Evolutionary conservation across 2,888 invertebrate species (phyloP), one percentile per base, ranked within the genome.

Genomic region (Cryptocephalus primarius): DNA sequence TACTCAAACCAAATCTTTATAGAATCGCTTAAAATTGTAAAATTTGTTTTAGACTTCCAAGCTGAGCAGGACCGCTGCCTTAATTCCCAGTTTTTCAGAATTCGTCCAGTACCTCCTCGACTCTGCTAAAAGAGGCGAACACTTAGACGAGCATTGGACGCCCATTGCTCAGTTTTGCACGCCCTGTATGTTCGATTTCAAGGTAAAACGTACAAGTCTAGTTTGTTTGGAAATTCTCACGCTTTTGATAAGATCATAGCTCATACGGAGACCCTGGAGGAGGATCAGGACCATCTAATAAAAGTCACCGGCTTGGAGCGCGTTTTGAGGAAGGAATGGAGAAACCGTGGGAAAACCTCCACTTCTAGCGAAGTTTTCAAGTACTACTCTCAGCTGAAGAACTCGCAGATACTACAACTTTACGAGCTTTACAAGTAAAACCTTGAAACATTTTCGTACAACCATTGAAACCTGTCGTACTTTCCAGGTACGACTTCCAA

Each of bases 121-220:
- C 61, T 82, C 84, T 52, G 78, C 80, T 48, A 73, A 72, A 56
- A 75, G 73, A 48, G 79, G 79, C 33, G 73, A 79, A 43, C 72
- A 76, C 3, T 72, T 88, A 54, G 88, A 90, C 65, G 89, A 88
- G 87, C 89, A 89, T 65, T 88, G 88, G 83, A 84, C 86, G n/a
- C 87, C 89, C 0, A 82, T 87, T 56, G 82, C 83, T 0, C 80
- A 80, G 60, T 88, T 89, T 67, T 90, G 89, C 65, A 88, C 89
- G 33, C 89, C 89, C 1, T 89, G 89, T 69, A 81, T 86, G 72
- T 85, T 88, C 58, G 78, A 83, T 62, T 87, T 88, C 61, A 42
- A 42, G 11, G 40, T 40, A 40, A 3, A n/a, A 22, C 22, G 2
- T 6, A 22, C 22, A 22, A 6, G 22, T 22, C 6, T 6, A 2